Evolutionary conservation across 2,888 invertebrate species (phyloP), one percentile per base, ranked within the genome.

Genomic region (Habrosyne pyritoides): DNA sequence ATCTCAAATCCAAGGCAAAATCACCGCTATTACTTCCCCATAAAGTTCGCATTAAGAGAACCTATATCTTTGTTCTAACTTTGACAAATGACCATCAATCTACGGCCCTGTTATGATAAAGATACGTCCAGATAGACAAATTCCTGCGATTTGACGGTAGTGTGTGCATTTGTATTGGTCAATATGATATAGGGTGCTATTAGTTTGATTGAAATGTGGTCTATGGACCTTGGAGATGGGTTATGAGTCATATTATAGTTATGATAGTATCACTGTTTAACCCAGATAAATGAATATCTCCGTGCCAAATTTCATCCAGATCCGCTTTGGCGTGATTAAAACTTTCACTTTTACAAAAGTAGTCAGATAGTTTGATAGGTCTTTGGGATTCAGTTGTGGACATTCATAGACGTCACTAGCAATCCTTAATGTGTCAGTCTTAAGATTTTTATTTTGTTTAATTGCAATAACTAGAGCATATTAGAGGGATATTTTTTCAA

Each of bases 141-240:
- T 79, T 65, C 61, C 66, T 55, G 54, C 69, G 59, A 75, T 79
- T 77, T 68, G 67, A 65, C 59, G 61, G 59, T 64, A 65, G 55
- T 55, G 64, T 52, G 58, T 66, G 21, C 70, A 77, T 82, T 78
- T 73, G 71, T 84, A 77, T 67, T 63, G 77, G 79, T 74, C 77
- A 77, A 61, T 73, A 64, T 78, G 77, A 77, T 69, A 63, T 59
- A 78, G 59, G 55, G 60, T 30, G 49, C 59, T 57, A 74, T 75
- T 79, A 72, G 53, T 60, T 57, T 75, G 77, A 77, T 73, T 56
- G 65, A 80, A 76, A 62, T 64, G 68, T 69, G 64, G 63, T 60
- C 42, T 42, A 42, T 42, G 42, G 42, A 42, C 42, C 42, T 8
- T 42, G 42, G 7, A 12, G 12, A 36, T 53, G 53, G 47, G 58